Evolutionary conservation across 2,888 invertebrate genomes (phyloP).

Genomic region (Diogma glabrata): DNA sequence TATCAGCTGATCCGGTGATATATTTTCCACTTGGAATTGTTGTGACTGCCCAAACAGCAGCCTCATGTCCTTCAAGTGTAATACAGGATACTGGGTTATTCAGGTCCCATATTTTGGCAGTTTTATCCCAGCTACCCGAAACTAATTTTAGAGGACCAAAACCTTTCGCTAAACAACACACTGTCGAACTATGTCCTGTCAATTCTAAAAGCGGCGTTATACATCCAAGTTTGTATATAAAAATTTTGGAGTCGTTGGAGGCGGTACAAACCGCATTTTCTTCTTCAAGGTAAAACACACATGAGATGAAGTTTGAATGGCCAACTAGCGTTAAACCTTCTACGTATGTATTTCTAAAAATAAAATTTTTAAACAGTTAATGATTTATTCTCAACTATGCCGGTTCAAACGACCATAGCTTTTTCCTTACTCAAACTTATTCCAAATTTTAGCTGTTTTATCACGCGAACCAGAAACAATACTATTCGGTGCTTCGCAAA

Average conservation of each 20-base stretch:
- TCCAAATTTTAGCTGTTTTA: constrained; percentile 78
- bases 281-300: constrained; percentile 45
- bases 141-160: constrained; percentile 45
- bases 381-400: constrained; percentile 17
- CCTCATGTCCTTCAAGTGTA: constrained; percentile 57
- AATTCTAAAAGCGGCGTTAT: constrained; percentile 54
- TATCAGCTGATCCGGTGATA: constrained; percentile 88
- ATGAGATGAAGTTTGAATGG: constrained; percentile 76
- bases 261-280: constrained; percentile 75
- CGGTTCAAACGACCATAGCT: constrained; percentile 10
- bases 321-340: constrained; percentile 60
- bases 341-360: constrained; percentile 46
- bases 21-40: constrained; percentile 39
- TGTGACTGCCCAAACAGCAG: constrained; percentile 80
- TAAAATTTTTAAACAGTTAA: not conserved
- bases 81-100: constrained; percentile 41
- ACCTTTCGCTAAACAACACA: constrained; percentile 41
- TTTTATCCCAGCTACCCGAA: constrained; percentile 90
- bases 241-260: constrained; percentile 76
- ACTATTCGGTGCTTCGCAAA: constrained; percentile 50
- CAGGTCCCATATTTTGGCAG: constrained; percentile 72
- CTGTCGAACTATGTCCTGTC: constrained; percentile 52
- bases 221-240: constrained; percentile 63
- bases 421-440: constrained; percentile 38
- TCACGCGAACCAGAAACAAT: constrained; percentile 85